Conservation (phyloP, 2,888 invertebrate species). For the Cryptocephalus primarius region DNA sequence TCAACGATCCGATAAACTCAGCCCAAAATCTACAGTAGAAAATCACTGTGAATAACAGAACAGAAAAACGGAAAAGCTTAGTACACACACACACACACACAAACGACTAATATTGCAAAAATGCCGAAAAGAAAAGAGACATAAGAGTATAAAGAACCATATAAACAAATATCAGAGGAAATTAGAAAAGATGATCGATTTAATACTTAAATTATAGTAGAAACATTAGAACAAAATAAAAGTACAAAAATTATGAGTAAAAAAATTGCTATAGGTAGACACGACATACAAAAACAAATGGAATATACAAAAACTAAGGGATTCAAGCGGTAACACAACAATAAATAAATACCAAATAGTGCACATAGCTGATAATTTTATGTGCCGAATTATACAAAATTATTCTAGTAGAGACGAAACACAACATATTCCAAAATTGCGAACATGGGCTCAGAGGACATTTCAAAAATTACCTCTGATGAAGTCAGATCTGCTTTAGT, state of each 20-base stretch:
- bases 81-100: too few species aligned
- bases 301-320: conserved; percentile 1
- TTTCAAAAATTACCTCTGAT: background rate
- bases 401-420: background rate
- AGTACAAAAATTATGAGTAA: background rate
- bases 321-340: background rate
- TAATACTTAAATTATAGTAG: background rate
- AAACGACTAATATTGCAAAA: too few species aligned
- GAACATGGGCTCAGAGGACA: background rate
- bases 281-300: too few species aligned
- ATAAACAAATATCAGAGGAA: background rate
- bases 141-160: background rate
- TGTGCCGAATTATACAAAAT: background rate
- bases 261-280: background rate
- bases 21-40: too few species aligned
- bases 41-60: too few species aligned
- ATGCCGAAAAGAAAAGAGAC: background rate
- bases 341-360: background rate
- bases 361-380: background rate
- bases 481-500: background rate
- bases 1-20: too few species aligned
- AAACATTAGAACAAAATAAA: background rate
- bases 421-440: background rate
- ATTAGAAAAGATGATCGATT: background rate
- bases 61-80: too few species aligned